A percentile compares a stretch with the other conserved stretches of the same genome.
Conservation (phyloP, 2,113 vertebrate genomes). For the Pelmatolapia mariae region DNA sequence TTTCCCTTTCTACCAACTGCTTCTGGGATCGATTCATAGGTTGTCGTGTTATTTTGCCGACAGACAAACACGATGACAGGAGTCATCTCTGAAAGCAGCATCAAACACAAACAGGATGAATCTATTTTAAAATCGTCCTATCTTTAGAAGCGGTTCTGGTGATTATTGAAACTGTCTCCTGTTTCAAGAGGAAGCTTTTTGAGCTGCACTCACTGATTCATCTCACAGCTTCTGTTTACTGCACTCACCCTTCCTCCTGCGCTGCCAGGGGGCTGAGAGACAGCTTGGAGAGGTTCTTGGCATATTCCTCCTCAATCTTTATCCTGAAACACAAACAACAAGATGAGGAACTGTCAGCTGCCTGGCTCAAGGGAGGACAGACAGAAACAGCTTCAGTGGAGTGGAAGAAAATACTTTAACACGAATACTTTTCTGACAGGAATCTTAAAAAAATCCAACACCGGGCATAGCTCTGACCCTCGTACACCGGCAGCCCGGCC, state of each 20-base stretch:
- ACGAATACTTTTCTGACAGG: neutral
- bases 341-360: neutral
- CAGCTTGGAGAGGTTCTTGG: conserved; percentile 96
- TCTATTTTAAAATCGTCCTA: neutral
- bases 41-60: neutral
- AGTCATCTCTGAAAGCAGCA: neutral
- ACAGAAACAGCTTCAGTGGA: neutral
- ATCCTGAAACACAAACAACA: conserved; percentile 75
- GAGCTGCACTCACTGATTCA: neutral
- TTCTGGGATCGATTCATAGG: neutral
- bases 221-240: neutral
- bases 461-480: neutral
- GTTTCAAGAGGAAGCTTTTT: neutral
- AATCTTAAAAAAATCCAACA: neutral
- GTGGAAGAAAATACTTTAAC: neutral
- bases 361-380: neutral
- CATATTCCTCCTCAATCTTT: conserved; percentile 98
- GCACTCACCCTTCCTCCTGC: conserved; percentile 91
- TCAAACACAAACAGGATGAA: neutral
- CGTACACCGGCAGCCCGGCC: neutral
- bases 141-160: neutral
- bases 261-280: conserved; percentile 91
- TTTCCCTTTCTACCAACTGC: neutral
- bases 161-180: neutral
- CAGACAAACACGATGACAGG: neutral